These are phyloP conservation scores for Rhynchomys soricoides DNA, from an alignment of 2,113 vertebrate species.

Conservation along the genomic window DNA sequence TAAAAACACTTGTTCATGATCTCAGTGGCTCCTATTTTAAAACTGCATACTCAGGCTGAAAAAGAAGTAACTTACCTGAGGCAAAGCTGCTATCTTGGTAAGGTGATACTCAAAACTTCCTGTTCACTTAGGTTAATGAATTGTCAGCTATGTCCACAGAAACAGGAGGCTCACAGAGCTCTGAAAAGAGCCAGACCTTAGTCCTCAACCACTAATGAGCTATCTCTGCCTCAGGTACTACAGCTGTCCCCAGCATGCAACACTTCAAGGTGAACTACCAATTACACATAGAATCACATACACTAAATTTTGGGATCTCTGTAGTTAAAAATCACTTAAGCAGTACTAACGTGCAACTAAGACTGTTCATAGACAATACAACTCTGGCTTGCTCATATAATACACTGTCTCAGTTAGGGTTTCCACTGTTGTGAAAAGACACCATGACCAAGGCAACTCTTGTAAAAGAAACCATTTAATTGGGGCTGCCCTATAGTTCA, in stretches of 20 bases:
- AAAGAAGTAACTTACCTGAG: background rate
- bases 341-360: background rate
- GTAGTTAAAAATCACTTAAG: background rate
- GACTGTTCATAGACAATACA: background rate
- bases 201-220: background rate
- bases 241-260: background rate
- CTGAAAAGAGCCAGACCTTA: background rate
- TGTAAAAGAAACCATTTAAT: background rate
- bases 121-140: background rate
- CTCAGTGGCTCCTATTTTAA: constrained; percentile 22
- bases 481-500: background rate
- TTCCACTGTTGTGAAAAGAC: background rate
- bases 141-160: background rate
- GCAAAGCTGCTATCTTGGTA: background rate
- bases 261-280: background rate
- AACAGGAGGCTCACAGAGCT: background rate
- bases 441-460: background rate
- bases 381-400: background rate
- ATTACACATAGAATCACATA: background rate
- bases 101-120: background rate
- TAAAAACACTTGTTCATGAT: background rate
- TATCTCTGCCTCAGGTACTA: background rate
- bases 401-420: background rate
- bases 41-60: background rate
- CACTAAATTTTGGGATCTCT: background rate